Conservation (phyloP, 2,888 invertebrate genomes). For the Lamellibrachia satsuma region DNA sequence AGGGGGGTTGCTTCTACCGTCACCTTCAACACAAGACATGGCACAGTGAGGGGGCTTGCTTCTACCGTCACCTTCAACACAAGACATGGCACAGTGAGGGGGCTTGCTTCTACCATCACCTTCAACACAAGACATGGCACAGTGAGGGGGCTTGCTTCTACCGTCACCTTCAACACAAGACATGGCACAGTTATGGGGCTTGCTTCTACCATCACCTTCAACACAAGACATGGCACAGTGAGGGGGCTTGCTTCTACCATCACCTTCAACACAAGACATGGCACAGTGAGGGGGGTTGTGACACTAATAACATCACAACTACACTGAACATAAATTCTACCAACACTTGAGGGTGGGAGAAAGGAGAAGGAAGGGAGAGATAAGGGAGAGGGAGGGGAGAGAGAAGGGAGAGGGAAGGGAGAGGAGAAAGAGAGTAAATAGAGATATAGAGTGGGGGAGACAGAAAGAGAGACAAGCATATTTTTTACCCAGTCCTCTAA, state of each 20-base stretch:
- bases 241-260: neutral
- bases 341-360: too few species aligned
- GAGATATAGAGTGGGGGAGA: neutral
- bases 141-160: neutral
- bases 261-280: neutral
- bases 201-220: neutral
- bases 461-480: neutral
- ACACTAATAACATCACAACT: neutral
- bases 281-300: neutral
- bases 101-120: too few species aligned
- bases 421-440: neutral
- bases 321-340: neutral
- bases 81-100: too few species aligned
- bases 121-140: too few species aligned
- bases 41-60: too few species aligned
- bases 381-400: neutral
- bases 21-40: too few species aligned
- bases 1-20: too few species aligned
- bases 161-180: neutral
- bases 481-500: neutral
- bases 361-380: neutral
- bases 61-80: too few species aligned
- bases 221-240: too few species aligned
- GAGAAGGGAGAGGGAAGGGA: neutral
- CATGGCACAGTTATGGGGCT: too few species aligned